Base-by-base conservation (phyloP, 64 coral and sea anemone species). In the Porites lutea region DNA sequence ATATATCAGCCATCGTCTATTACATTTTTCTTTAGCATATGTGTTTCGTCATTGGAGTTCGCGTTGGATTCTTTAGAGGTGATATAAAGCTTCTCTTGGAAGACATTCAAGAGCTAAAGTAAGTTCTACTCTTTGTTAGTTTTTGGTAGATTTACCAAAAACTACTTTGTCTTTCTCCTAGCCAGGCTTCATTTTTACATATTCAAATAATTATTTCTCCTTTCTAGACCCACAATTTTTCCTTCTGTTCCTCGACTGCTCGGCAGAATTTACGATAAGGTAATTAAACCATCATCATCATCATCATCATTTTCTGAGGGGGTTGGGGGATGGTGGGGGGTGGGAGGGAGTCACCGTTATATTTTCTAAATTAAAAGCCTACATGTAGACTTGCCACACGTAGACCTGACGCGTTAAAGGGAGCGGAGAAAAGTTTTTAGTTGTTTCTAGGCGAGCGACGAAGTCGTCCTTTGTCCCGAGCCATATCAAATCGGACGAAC, bases 51-150 rank as follows among this genome's bases (percentile, higher is more conserved):
- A 75, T 6, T 55, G 93, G 80, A 48, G 22, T 70, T 16, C 58
- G 82, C 18, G 90, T 84, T 90, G 93, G 93, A 13, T 95, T 95
- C 72, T 95, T 90, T 62, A 49, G 74, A 48, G 93, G 93, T n/a
- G 88, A 95, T 18, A 19, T 90, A 13, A 90, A 90, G 64, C 60
- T 78, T 7, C 49, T 95, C 2, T 4, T 95, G 62, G 88, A 90
- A 14, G 93, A 95, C 27, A 65, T 95, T 21, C 69, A 95, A 71
- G 72, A 70, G 69, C 59, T 95, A 14, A 95, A 71, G 93, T 95
- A 60, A 37, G 65, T 62, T 64, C 27, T 69, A 2, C 16, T 21
- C 37, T 1, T 64, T 37, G 11, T 12, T 7, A 47, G 46, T 49
- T 64, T 63, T 45, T 0, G 27, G 27, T 37, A 37, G 27, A 37